A percentile compares a stretch with the other conserved stretches of the same genome.
Conservation (phyloP, 2,888 invertebrate species). For the Catocala nupta region DNA sequence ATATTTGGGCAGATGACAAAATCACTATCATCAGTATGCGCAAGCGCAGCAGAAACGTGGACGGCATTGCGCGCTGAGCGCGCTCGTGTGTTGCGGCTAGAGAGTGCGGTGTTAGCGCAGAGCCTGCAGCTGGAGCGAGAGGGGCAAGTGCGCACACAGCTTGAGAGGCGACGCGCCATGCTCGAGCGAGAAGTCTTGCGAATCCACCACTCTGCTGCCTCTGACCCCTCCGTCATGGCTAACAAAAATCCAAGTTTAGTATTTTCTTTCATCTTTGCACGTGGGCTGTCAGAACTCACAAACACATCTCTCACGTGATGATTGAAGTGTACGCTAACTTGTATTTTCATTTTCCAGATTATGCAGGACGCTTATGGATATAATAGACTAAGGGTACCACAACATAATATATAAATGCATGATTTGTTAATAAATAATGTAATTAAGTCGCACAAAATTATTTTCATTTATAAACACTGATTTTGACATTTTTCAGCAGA, state of each 20-base stretch:
- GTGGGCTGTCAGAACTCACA: too few relatives aligned
- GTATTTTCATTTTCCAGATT: slow-evolving; percentile 35
- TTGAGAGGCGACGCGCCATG: slow-evolving; percentile 72
- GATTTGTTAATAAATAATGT: slow-evolving; percentile 42
- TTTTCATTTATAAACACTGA: slow-evolving; percentile 24
- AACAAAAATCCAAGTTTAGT: slow-evolving; percentile 62
- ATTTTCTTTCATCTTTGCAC: slow-evolving; percentile 20
- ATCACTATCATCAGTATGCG: slow-evolving; percentile 72
- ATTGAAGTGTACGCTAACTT: neutral
- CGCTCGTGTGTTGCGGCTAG: slow-evolving; percentile 73
- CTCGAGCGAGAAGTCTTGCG: slow-evolving; percentile 73
- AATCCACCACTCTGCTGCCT: slow-evolving; percentile 49
- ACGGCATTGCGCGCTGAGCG: slow-evolving; percentile 75
- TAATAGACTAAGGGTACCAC: slow-evolving; percentile 24
- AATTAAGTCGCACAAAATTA: slow-evolving; percentile 25
- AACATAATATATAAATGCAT: slow-evolving; percentile 14
- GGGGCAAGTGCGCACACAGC: slow-evolving; percentile 74
- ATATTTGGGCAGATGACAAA: slow-evolving; percentile 61
- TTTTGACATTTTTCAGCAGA: neutral
- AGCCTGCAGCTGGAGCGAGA: slow-evolving; percentile 76
- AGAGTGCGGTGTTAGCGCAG: slow-evolving; percentile 77
- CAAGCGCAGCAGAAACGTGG: slow-evolving; percentile 76
- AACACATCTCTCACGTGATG: too few relatives aligned
- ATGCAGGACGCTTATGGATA: slow-evolving; percentile 33
- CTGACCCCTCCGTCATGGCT: slow-evolving; percentile 42